These are phyloP conservation scores for Xestoiulus laeticollis DNA, from an alignment of 2,888 invertebrate genomes.

Conservation along the genomic window DNA sequence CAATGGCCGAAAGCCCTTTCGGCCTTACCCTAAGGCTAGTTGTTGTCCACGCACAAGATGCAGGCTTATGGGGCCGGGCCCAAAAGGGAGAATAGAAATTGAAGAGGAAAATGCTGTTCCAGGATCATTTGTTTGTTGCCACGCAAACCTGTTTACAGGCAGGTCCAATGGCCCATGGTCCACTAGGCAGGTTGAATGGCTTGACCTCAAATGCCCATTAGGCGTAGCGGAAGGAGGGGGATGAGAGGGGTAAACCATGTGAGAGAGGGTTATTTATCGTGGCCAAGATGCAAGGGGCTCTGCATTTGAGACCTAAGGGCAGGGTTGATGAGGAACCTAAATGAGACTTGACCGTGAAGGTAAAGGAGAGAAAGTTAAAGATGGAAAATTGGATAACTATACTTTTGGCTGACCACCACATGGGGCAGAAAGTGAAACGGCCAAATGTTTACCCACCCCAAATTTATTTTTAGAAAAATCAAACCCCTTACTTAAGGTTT, in stretches of 20 bases:
- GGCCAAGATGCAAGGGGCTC: not conserved
- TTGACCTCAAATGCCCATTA: constrained; percentile 35
- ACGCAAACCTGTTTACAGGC: constrained; percentile 34
- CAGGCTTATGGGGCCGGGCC: not conserved
- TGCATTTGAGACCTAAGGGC: not conserved
- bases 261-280: constrained; percentile 36
- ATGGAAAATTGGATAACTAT: constrained; percentile 39
- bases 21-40: not conserved
- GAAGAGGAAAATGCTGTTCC: not conserved
- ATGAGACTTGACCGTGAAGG: not conserved
- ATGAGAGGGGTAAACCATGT: not conserved
- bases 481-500: not conserved
- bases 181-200: constrained; percentile 39
- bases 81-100: constrained; percentile 1
- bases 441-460: not conserved
- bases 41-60: constrained; percentile 15
- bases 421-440: constrained; percentile 8
- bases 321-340: not conserved
- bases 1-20: constrained; percentile 19
- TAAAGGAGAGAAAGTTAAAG: not conserved
- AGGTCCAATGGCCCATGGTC: constrained; percentile 29
- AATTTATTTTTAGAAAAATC: constrained; percentile 30
- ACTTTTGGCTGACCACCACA: not conserved
- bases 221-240: constrained; percentile 29
- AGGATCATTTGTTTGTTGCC: constrained; percentile 14